Conservation (phyloP, 2,888 invertebrate species). For the Cryptocephalus moraei region DNA sequence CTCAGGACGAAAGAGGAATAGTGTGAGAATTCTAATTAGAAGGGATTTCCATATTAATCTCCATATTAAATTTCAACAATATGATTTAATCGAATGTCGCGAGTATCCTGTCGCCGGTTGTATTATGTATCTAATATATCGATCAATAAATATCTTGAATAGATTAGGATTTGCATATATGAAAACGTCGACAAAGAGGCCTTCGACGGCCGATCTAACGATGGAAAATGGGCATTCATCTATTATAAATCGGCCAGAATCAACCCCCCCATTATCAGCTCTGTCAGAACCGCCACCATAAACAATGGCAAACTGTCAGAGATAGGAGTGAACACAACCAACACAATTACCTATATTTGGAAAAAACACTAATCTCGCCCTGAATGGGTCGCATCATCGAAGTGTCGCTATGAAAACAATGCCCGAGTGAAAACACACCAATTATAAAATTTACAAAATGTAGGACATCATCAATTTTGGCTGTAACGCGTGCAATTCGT, state of each 20-base stretch:
- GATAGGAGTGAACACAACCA: constrained; percentile 19
- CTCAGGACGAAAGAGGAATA: too few relatives aligned
- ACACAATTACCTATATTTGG: constrained; percentile 35
- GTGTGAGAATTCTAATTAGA: too few relatives aligned
- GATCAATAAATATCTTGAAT: too few relatives aligned
- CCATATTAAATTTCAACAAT: too few relatives aligned
- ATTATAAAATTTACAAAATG: constrained; percentile 35
- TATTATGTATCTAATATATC: too few relatives aligned
- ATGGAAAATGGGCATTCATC: constrained; percentile 23
- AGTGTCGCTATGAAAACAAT: constrained; percentile 25
- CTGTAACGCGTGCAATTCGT: background rate
- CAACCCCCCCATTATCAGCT: constrained; percentile 26
- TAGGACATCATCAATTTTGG: constrained; percentile 29
- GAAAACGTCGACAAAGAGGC: constrained; percentile 16
- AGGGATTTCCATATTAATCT: too few relatives aligned
- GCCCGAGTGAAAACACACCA: constrained; percentile 25
- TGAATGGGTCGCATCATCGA: constrained; percentile 14
- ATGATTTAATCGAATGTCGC: too few relatives aligned
- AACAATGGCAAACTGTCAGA: constrained; percentile 33
- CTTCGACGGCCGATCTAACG: too few relatives aligned
- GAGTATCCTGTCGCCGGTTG: too few relatives aligned
- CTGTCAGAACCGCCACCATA: constrained; percentile 18
- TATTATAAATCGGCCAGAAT: constrained; percentile 22
- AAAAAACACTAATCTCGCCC: constrained; percentile 33
- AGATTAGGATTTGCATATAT: background rate